Base-by-base conservation (phyloP, 1,140 invertebrate genomes). In the Steinernema feltiae region DNA sequence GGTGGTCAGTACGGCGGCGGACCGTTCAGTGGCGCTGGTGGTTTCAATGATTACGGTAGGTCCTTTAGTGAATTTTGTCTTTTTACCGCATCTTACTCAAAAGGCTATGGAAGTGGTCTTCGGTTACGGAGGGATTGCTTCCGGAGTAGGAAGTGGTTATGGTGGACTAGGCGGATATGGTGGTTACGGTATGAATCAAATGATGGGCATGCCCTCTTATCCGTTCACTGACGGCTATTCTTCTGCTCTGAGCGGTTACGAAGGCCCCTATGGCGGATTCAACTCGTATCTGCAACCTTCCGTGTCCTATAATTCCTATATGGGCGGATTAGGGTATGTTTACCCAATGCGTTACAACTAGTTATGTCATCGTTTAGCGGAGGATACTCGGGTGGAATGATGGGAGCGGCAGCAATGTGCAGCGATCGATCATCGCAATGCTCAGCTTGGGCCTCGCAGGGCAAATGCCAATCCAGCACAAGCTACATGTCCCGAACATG, bases 141-240 rank as follows among this genome's bases (percentile, higher is more conserved):
- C n/a, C n/a, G n/a, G n/a, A n/a, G n/a, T n/a, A n/a, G n/a, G n/a
- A n/a, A n/a, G n/a, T n/a, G 53, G 53, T 3, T 63, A 63, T 27
- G 53, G 53, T 3, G 53, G 12, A 15, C 53, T 63, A 15, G 53
- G 53, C 3, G 53, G 53, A 27, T 27, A 17, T 21, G 53, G 53
- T 15, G 53, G 53, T 21, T 63, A 63, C 24, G 53, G 53, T 21
- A 63, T 63, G 53, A 63, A 27, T 27, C 24, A 7, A 7, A 63
- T 63, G 53, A 15, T 15, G 2, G 53, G 53, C 2, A 63, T 63
- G 53, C 24, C 53, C 53, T 63, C 53, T 7, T 63, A 63, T 21
- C 53, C 53, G 7, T 63, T 63, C 53, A 63, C 53, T 3, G 53
- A 63, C 53, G 53, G 53, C 53, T 63, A 63, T 21, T 63, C 53